These are phyloP conservation scores for Acyrthosiphon pisum DNA, from an alignment of 1,140 invertebrate species.

Conservation along the genomic window DNA sequence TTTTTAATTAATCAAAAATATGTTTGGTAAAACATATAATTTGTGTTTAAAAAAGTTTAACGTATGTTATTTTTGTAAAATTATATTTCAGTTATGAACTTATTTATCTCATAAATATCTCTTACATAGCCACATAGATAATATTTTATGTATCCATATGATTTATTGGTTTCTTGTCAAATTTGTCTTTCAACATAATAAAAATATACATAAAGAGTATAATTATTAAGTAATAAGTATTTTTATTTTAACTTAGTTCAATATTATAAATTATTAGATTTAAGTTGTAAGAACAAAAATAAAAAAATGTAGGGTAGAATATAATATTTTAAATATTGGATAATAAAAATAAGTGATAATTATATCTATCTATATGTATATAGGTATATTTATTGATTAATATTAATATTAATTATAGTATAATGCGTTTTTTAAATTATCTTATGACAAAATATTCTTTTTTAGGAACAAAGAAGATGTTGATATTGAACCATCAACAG, in stretches of 20 bases:
- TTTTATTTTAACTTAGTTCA: not conserved
- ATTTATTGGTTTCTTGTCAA: too few relatives aligned
- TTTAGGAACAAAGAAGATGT: conserved; percentile 35
- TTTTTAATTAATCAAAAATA: not conserved
- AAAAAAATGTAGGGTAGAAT: not conserved
- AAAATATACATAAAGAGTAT: not conserved
- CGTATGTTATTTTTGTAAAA: not conserved
- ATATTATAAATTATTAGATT: not conserved
- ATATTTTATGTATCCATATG: too few relatives aligned
- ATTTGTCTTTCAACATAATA: too few relatives aligned
- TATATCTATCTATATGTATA: too few relatives aligned
- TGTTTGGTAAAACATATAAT: not conserved
- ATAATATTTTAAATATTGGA: too few relatives aligned
- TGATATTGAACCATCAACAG: conserved; percentile 55
- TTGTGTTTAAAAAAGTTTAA: not conserved
- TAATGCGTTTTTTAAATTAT: not conserved
- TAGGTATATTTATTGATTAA: not conserved
- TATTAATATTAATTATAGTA: not conserved
- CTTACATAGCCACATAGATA: too few relatives aligned
- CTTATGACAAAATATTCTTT: not conserved
- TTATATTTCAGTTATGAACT: not conserved
- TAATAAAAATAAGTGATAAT: not conserved
- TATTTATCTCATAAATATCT: too few relatives aligned
- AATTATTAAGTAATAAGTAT: not conserved
- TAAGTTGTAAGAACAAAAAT: not conserved